Base-by-base conservation (phyloP, 2,797 vertebrate species). In the Cygnus olor region DNA sequence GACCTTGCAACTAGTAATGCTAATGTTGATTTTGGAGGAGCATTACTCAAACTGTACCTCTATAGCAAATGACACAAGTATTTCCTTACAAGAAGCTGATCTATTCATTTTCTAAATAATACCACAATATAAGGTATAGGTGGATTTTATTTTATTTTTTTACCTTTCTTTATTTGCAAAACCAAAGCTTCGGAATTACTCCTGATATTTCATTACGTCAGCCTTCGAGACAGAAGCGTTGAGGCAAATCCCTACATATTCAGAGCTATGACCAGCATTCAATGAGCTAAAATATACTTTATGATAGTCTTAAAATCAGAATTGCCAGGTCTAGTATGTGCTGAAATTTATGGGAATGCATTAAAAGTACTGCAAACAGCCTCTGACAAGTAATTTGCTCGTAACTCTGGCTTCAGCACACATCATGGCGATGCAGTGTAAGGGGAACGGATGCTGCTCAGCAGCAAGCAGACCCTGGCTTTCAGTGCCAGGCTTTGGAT, bases 371-470 rank as follows among this genome's bases (percentile, higher is more conserved):
- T 0, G 77, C 57, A 85, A 93, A 65, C 71, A 77, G 71, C 65
- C 79, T 83, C 88, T 87, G 88, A 74, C 60, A 89, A 85, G 85
- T 93, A 89, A 93, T 93, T 78, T 85, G 54, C n/a, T 70, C 4
- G 0, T 89, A 92, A 85, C 36, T 95, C 70, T 72, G 72, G 7
- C 63, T 92, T 74, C 70, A 71, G 36, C 47, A 27, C 28, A 22
- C 20, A 45, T 21, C 42, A 53, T 21, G 53, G 44, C 3, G 4
- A 77, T 66, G 40, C 27, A 16, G 34, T 42, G 30, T 25, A 64
- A 89, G 36, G 32, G 36, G 64, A 68, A 90, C 78, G 57, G 86
- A 49, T 42, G 61, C 25, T 76, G 49, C 8, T 64, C 61, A 72
- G 64, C 58, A 80, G 83, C 25, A 20, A 38, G 4, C 2, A 3